Base-by-base conservation (phyloP, 1,140 invertebrate species). In the Glomeris maerens region DNA sequence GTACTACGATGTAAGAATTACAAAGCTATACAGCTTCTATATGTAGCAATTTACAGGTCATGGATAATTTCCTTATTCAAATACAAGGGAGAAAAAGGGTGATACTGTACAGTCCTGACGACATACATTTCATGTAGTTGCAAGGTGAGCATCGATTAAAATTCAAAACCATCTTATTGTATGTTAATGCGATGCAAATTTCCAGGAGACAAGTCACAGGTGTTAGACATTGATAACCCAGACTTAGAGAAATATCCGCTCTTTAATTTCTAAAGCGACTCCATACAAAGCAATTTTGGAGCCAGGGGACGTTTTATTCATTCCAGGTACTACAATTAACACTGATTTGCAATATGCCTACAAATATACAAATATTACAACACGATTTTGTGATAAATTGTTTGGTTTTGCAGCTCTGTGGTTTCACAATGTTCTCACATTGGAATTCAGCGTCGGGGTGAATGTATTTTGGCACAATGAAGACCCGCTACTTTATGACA, bases 401-500 rank as follows among this genome's bases (percentile, higher is more conserved):
- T 51, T n/a, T n/a, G 3, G 27, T 40, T 41, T 14, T 60, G 25
- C 55, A 69, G 72, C 74, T 20, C 60, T 78, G n/a, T 78, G 76
- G 76, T 76, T 77, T 54, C 76, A 78, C 55, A 77, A 75, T 58
- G 69, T 75, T 21, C 66, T 64, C 21, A 67, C 73, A 14, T 27
- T 69, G 17, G 67, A 72, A 10, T 74, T 69, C 61, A 67, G 72
- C 36, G 62, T 78, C 38, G 73, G 74, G 10, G 70, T 78, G 0
- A 78, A 78, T 62, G 67, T 77, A 1, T 78, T 78, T 62, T 78
- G 76, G 76, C 72, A 68, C 55, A 68, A 76, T 57, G 59, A 76
- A 44, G 57, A 64, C 5, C 47, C 55, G 17, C 23, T 29, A 27
- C 48, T 55, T 27, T 78, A 78, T 59, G 72, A 76, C 53, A 69